A percentile compares a stretch with the other conserved stretches of the same genome.
phyloP scores from a whole-genome alignment of 2,888 invertebrate genomes.

The Drosophila colorata region DNA sequence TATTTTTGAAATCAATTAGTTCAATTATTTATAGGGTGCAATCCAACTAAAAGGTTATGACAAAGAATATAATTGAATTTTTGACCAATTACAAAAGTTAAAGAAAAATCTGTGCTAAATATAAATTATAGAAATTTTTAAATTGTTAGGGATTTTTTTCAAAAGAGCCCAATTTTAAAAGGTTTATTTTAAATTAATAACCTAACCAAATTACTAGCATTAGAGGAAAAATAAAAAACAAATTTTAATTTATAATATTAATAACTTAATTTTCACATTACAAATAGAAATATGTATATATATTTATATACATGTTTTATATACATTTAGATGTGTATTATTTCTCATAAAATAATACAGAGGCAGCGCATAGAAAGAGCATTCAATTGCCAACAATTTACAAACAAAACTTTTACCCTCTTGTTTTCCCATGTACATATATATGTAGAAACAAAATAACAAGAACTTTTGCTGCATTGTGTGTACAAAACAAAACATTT shows the following conservation, averaged over 20 bases:
- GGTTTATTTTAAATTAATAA: too few species aligned
- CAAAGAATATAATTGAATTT: too few species aligned
- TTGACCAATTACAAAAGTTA: too few species aligned
- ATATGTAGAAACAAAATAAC: not conserved
- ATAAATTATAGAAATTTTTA: too few species aligned
- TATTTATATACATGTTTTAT: too few species aligned
- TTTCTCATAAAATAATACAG: not conserved
- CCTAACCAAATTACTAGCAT: not conserved
- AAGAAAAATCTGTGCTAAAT: too few species aligned
- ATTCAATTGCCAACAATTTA: conserved; percentile 4
- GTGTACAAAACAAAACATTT: conserved; percentile 48
- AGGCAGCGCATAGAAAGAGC: conserved; percentile 2
- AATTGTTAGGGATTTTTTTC: too few species aligned
- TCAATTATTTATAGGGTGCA: not conserved
- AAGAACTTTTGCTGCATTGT: conserved; percentile 31
- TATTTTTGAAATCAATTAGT: not conserved
- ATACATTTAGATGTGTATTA: too few species aligned
- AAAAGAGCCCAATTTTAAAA: too few species aligned
- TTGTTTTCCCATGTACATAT: conserved; percentile 1
- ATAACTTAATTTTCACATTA: too few species aligned
- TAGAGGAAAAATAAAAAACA: not conserved
- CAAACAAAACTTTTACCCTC: not conserved
- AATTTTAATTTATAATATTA: not conserved
- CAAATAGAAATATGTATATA: too few species aligned
- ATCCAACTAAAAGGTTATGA: not conserved